These are phyloP conservation scores for Rhamnusium bicolor DNA, from an alignment of 2,888 invertebrate species.

Conservation along the genomic window DNA sequence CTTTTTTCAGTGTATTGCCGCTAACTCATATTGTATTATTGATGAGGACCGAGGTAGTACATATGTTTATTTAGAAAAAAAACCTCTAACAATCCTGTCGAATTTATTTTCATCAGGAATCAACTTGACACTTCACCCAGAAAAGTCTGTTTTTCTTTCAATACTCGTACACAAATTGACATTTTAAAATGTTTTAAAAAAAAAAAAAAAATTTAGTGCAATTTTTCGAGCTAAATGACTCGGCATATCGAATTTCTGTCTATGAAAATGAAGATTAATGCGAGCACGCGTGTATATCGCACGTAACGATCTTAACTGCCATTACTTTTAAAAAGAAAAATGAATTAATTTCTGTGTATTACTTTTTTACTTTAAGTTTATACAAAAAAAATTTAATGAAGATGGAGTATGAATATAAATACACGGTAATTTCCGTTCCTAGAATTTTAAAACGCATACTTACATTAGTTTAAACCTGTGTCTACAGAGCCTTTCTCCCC, in stretches of 20 bases:
- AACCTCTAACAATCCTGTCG: no score
- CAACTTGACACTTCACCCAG: not conserved
- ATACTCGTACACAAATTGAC: not conserved
- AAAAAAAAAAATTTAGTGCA: not conserved
- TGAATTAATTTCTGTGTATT: not conserved
- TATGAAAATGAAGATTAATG: constrained; percentile 17
- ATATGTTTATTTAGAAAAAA: no score
- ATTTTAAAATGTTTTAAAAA: not conserved
- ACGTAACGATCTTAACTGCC: constrained; percentile 13
- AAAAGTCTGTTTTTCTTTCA: not conserved
- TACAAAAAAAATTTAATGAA: not conserved
- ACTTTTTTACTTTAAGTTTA: not conserved
- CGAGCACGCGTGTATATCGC: constrained; percentile 3
- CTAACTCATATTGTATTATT: no score
- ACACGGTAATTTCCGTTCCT: not conserved
- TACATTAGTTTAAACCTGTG: not conserved
- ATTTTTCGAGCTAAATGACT: constrained; percentile 6
- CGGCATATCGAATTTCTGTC: constrained; percentile 19
- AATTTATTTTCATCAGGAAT: no score
- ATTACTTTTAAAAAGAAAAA: constrained; percentile 15
- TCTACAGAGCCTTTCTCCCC: not conserved
- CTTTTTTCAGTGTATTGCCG: no score
- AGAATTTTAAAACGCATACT: not conserved
- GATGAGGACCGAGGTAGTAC: no score
- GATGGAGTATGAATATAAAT: not conserved